Conservation (phyloP, 2,888 invertebrate species). For the Acrobasis repandana region DNA sequence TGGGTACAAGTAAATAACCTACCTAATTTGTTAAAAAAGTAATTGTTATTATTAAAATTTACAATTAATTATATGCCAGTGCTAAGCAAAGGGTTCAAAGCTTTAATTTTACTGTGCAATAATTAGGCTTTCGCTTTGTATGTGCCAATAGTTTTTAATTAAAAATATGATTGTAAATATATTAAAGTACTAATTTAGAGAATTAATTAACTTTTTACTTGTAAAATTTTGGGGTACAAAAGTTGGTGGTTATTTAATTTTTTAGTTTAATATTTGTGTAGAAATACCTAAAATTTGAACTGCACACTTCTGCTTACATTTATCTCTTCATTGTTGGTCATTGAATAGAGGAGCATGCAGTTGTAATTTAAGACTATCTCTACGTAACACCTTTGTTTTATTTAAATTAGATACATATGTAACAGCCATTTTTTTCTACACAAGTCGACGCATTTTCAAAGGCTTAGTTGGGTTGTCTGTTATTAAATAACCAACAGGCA, state of each 20-base stretch:
- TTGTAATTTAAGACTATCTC: not conserved
- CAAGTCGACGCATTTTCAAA: not conserved
- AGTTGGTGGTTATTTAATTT: not conserved
- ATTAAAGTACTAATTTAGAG: not conserved
- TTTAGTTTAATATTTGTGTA: not conserved
- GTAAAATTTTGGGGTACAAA: not conserved
- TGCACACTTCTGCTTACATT: not conserved
- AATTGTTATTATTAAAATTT: not conserved
- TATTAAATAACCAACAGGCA: not conserved
- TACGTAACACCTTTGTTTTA: not conserved
- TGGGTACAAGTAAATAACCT: no score
- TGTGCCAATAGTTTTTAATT: not conserved
- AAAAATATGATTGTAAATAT: no score
- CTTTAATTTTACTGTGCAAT: constrained; percentile 10
- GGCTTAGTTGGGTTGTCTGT: not conserved
- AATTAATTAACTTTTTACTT: not conserved
- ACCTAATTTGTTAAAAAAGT: not conserved
- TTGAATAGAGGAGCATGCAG: not conserved
- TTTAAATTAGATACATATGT: not conserved
- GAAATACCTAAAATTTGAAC: not conserved
- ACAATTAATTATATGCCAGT: constrained; percentile 1
- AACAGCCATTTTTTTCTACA: not conserved
- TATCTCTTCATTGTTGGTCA: no score
- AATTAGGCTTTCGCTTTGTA: constrained; percentile 11
- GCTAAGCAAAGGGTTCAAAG: not conserved